Conservation (phyloP, 2,797 vertebrate species). For the Karalla daura region DNA sequence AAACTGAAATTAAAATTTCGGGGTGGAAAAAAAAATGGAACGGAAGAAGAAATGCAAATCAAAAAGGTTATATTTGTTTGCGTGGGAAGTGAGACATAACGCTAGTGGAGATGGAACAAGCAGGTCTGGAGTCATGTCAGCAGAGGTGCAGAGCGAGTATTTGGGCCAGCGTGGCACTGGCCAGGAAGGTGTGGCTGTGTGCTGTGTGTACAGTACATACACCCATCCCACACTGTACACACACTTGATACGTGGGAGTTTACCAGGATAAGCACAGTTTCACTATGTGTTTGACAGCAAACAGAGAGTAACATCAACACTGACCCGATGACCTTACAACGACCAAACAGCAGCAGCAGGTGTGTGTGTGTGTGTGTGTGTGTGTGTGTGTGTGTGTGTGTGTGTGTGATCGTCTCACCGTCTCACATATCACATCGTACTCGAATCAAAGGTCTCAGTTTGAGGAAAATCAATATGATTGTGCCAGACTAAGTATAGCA, state of each 20-base stretch:
- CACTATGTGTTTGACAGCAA: slow-evolving; percentile 69
- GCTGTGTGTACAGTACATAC: slow-evolving; percentile 62
- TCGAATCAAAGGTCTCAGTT: slow-evolving; percentile 1
- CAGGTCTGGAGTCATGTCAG: slow-evolving; percentile 9
- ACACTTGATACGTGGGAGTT: slow-evolving; percentile 29
- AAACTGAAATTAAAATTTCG: slow-evolving; percentile 31
- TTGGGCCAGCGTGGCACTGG: slow-evolving; percentile 6
- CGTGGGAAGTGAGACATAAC: slow-evolving; percentile 15
- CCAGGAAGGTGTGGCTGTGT: not conserved
- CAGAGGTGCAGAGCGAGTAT: not conserved
- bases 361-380: not conserved
- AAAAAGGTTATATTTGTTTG: slow-evolving; percentile 53
- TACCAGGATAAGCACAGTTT: slow-evolving; percentile 44
- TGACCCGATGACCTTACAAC: slow-evolving; percentile 57
- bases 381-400: not conserved
- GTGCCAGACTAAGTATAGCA: not conserved
- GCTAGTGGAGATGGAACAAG: slow-evolving; percentile 6
- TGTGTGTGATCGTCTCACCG: too few relatives aligned
- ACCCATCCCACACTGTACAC: slow-evolving; percentile 37
- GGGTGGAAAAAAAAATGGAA: slow-evolving; percentile 31
- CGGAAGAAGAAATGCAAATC: slow-evolving; percentile 38
- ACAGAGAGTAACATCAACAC: slow-evolving; percentile 56
- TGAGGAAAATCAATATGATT: slow-evolving; percentile 5
- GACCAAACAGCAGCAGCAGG: slow-evolving; percentile 16
- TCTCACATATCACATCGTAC: too few relatives aligned